A percentile compares a stretch with the other conserved stretches of the same genome.
phyloP scores from a whole-genome alignment of 2,797 vertebrate species.

The Coendou prehensilis region DNA sequence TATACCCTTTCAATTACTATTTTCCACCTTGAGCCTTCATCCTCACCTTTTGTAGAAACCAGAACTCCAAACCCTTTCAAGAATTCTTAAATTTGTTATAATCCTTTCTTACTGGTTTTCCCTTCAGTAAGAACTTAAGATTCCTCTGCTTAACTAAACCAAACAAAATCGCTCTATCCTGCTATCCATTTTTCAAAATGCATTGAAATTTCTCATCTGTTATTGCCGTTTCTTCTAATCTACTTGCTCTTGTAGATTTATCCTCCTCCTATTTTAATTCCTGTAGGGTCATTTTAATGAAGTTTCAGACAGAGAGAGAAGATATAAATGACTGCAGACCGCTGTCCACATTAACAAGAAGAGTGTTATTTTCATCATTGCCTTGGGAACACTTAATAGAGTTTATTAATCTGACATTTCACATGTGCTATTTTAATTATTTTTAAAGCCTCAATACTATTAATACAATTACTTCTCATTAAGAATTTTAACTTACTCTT shows the following conservation, averaged over 20 bases:
- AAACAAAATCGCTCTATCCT: not conserved
- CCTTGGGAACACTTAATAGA: constrained; percentile 1
- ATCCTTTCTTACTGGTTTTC: not conserved
- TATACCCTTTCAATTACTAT: not conserved
- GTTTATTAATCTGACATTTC: constrained; percentile 22
- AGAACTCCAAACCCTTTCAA: not conserved
- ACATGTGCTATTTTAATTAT: constrained; percentile 1
- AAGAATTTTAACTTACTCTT: constrained; percentile 34
- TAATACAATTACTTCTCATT: constrained; percentile 9
- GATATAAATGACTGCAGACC: not conserved
- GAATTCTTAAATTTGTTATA: not conserved
- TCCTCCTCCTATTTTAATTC: not conserved
- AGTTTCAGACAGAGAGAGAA: not conserved
- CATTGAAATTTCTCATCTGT: constrained; percentile 16
- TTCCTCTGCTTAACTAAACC: constrained; percentile 20
- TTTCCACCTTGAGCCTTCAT: not conserved
- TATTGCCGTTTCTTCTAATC: not conserved
- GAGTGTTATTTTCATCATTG: constrained; percentile 16
- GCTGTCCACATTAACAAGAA: not conserved
- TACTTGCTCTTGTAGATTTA: not conserved
- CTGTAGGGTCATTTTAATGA: constrained; percentile 32
- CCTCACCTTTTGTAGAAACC: not conserved
- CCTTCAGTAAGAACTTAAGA: not conserved
- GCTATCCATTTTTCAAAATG: not conserved
- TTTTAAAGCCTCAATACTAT: constrained; percentile 25